Percentiles rank a stretch among this genome's conserved stretches.
These are phyloP conservation scores for Mellivora capensis DNA, from an alignment of 2,113 vertebrate genomes.

Conservation along the genomic window DNA sequence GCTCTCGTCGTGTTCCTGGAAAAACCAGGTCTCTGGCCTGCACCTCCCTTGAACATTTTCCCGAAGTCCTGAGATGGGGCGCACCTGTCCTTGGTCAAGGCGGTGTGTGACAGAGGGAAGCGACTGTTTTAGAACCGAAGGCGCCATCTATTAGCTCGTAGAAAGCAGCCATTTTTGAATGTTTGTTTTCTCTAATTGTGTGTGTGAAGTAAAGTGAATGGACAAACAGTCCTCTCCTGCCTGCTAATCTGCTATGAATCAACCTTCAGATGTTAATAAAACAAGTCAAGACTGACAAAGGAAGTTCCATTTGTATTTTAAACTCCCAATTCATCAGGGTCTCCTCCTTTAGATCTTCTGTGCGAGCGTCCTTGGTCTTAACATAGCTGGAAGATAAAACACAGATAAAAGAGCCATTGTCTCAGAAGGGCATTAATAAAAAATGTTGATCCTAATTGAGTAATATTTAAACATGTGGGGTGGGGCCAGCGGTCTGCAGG, in stretches of 20 bases:
- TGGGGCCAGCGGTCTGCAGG: slow-evolving; percentile 63
- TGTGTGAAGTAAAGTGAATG: slow-evolving; percentile 41
- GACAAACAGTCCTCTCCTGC: slow-evolving; percentile 40
- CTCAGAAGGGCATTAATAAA: slow-evolving; percentile 76
- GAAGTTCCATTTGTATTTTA: slow-evolving; percentile 60
- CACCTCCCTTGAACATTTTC: not conserved
- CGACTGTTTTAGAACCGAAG: not conserved
- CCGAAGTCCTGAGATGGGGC: not conserved
- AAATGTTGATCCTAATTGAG: slow-evolving; percentile 77
- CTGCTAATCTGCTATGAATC: slow-evolving; percentile 61
- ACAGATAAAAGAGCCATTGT: slow-evolving; percentile 73
- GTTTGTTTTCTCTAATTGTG: slow-evolving; percentile 64
- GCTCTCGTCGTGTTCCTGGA: not conserved
- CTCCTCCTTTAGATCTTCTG: slow-evolving; percentile 58
- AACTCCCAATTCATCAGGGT: slow-evolving; percentile 59
- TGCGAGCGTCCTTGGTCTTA: slow-evolving; percentile 63
- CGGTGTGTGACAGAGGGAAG: not conserved
- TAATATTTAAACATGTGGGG: slow-evolving; percentile 74
- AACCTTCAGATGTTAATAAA: slow-evolving; percentile 65
- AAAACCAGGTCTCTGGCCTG: not conserved
- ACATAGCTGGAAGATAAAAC: slow-evolving; percentile 74
- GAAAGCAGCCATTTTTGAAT: not conserved
- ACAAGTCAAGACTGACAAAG: slow-evolving; percentile 62
- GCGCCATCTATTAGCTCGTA: not conserved
- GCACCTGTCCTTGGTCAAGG: slow-evolving; percentile 18